Evolutionary conservation across 2,797 vertebrate species (phyloP).

Genomic region (Vespertilio murinus): DNA sequence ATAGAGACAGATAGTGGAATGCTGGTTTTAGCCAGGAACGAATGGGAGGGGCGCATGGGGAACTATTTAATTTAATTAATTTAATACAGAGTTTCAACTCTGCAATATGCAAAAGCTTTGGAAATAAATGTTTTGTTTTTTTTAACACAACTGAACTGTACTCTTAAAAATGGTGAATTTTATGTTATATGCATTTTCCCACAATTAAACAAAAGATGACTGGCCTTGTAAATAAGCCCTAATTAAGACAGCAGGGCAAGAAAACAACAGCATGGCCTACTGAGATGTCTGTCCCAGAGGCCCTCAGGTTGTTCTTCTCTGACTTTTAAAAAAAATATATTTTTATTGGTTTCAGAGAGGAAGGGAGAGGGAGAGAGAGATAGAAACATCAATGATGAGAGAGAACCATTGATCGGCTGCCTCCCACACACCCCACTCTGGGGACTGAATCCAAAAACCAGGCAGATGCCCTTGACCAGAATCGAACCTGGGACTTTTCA

Average conservation of each 20-base stretch:
- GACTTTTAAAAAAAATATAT: too few species aligned
- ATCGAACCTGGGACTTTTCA: too few species aligned
- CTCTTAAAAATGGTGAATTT: neutral
- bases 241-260: neutral
- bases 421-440: too few species aligned
- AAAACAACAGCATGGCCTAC: neutral
- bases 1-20: neutral
- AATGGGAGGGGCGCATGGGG: neutral
- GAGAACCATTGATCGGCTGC: too few species aligned
- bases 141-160: neutral
- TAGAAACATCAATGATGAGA: too few species aligned
- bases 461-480: too few species aligned
- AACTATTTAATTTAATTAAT: neutral
- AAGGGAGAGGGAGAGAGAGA: too few species aligned
- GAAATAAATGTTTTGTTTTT: constrained; percentile 1
- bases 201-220: neutral
- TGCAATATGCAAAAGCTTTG: neutral
- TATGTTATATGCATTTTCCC: neutral
- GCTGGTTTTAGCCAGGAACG: neutral
- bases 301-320: neutral
- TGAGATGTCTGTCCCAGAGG: neutral
- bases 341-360: too few species aligned
- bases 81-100: neutral
- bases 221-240: neutral
- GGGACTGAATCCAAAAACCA: too few species aligned